Conservation (phyloP, 30 jellyfish, hydroid and myxozoan genomes). For the Turritopsis rubra region DNA sequence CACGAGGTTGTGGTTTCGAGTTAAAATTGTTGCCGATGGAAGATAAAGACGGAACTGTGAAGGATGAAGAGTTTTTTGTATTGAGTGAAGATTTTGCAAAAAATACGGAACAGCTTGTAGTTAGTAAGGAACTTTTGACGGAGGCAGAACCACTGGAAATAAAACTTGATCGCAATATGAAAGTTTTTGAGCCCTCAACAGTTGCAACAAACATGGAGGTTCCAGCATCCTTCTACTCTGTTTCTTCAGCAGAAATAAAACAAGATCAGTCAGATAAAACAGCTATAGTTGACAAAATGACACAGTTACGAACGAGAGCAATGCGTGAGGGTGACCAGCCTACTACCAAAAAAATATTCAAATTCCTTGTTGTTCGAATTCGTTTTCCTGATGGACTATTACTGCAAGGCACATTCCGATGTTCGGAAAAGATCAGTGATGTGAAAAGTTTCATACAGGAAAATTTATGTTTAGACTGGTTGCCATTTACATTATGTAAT, state of each 20-base stretch:
- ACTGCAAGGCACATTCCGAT: constrained; percentile 73
- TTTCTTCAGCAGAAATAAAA: constrained; percentile 53
- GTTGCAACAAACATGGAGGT: constrained; percentile 35
- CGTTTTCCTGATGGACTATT: constrained; percentile 84
- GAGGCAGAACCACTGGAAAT: constrained; percentile 86
- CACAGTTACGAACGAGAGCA: constrained; percentile 58
- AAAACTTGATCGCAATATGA: constrained; percentile 48
- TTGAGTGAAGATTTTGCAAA: constrained; percentile 55
- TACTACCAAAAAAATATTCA: constrained; percentile 13
- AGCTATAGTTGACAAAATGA: constrained; percentile 39
- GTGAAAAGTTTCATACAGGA: constrained; percentile 48
- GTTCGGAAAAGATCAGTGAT: constrained; percentile 54
- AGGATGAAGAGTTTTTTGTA: constrained; percentile 47
- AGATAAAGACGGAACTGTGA: constrained; percentile 20
- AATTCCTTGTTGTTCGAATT: constrained; percentile 52
- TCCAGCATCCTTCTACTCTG: constrained; percentile 52
- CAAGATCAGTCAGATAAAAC: constrained; percentile 40
- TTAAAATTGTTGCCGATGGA: constrained; percentile 40
- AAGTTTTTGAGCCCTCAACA: constrained; percentile 53
- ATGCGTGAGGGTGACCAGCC: constrained; percentile 56
- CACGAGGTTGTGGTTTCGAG: constrained; percentile 76
- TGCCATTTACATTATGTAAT: constrained; percentile 50
- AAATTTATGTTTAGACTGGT: constrained; percentile 48
- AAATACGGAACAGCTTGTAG: constrained; percentile 55
- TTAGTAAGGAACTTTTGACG: constrained; percentile 37